Base-by-base conservation (phyloP, 2,113 vertebrate species). In the Oostethus manadensis region DNA sequence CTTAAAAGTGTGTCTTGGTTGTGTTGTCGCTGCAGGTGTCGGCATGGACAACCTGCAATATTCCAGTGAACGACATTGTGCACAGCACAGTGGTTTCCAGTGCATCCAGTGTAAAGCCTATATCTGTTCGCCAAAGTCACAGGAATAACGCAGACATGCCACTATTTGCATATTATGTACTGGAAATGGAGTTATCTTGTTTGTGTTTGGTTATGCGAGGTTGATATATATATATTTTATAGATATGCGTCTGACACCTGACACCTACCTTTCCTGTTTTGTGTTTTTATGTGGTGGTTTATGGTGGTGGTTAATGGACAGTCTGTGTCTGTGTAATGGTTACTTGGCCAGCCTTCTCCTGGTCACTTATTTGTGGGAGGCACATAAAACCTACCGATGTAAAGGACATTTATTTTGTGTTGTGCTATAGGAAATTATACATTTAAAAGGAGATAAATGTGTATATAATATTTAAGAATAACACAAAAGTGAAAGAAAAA, bases 31-130 rank as follows among this genome's bases (percentile, higher is more conserved):
- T 54, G 0, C 61, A 88, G 90, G 72, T 1, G 16, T 85, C 62
- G 75, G 68, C 56, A 78, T 83, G 56, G 74, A 86, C 20, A 61
- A 68, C 40, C 76, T 90, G 55, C 76, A 58, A 68, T 90, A 85
- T 68, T 71, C 76, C 13, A 87, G 84, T 6, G 71, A 82, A 60
- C 64, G 89, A 49, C 53, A 64, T 20, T 87, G 89, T 66, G 73
- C 83, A 58, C 26, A 56, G 63, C 78, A 74, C 0, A 44, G 13
- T 29, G 62, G 62, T 68, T 60, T 75, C 17, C 74, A 16, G 8
- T 86, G 64, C 51, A 79, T 64, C 3, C 64, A 62, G 56, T 82
- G 69, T 50, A 78, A 74, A 47, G 55, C 51, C 9, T 57, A 40
- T 43, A 47, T 58, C 56, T 67, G 51, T 49, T 42, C 44, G 8